Conservation (phyloP, 2,888 invertebrate genomes). For the Euzetes globulus region DNA sequence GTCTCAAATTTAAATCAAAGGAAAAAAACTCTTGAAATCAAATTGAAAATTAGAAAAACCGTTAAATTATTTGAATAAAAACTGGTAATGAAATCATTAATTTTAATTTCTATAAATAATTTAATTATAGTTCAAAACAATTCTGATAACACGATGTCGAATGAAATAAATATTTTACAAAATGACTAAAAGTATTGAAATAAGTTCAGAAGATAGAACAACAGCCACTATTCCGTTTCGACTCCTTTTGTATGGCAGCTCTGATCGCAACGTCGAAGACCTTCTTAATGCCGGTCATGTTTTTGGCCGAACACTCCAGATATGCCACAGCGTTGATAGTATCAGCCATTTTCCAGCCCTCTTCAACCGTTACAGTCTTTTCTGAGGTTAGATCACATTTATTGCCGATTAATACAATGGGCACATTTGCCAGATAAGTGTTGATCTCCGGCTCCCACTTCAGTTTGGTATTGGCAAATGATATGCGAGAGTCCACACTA, state of each 20-base stretch:
- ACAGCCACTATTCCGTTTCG: not conserved
- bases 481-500: constrained; percentile 26
- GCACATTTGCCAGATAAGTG: not conserved
- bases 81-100: not conserved
- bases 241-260: constrained; percentile 7
- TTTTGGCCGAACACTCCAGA: constrained; percentile 19
- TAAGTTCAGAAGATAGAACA: not conserved
- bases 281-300: not conserved
- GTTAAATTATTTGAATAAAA: not conserved
- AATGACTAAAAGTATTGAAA: not conserved
- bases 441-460: constrained; percentile 25
- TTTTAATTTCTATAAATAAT: not conserved
- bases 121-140: not conserved
- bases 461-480: constrained; percentile 11
- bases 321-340: constrained; percentile 16
- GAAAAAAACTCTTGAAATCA: no score
- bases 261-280: constrained; percentile 14
- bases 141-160: not conserved
- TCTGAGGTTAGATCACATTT: constrained; percentile 13
- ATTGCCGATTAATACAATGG: constrained; percentile 8
- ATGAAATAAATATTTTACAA: not conserved
- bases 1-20: no score
- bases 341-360: constrained; percentile 29
- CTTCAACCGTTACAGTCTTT: constrained; percentile 45
- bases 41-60: no score